A percentile compares a stretch with the other conserved stretches of the same genome.
Conservation (phyloP, 2,113 vertebrate species). For the Tragelaphus buxtoni region DNA sequence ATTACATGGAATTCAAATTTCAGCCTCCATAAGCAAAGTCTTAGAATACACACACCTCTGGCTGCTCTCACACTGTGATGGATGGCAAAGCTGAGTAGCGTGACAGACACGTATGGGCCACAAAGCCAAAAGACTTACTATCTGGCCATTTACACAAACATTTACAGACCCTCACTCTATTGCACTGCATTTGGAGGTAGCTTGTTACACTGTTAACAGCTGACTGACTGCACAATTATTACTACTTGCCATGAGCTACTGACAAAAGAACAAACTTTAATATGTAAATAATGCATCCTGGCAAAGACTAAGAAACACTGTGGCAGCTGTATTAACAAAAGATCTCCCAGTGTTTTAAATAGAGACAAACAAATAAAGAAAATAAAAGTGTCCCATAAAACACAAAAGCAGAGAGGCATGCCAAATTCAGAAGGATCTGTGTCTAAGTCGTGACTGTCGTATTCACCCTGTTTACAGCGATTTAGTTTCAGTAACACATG, state of each 20-base stretch:
- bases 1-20: not conserved
- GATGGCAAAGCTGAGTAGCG: rapidly evolving
- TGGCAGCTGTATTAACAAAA: not conserved
- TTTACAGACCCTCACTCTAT: not conserved
- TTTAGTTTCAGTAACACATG: not conserved
- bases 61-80: rapidly evolving
- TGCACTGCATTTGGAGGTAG: not conserved
- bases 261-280: not conserved
- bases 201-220: not conserved
- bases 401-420: not conserved
- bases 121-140: not conserved
- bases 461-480: not conserved
- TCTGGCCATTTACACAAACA: not conserved
- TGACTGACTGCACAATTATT: not conserved
- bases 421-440: not conserved
- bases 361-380: not conserved
- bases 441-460: too few species aligned
- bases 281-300: not conserved
- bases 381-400: not conserved
- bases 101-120: not conserved
- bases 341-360: not conserved
- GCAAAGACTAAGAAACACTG: not conserved
- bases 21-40: not conserved
- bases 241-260: not conserved
- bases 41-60: not conserved